Evolutionary conservation across 1,140 invertebrate genomes (phyloP), one percentile per base, ranked within the genome.

Genomic region (Bombus turneri): DNA sequence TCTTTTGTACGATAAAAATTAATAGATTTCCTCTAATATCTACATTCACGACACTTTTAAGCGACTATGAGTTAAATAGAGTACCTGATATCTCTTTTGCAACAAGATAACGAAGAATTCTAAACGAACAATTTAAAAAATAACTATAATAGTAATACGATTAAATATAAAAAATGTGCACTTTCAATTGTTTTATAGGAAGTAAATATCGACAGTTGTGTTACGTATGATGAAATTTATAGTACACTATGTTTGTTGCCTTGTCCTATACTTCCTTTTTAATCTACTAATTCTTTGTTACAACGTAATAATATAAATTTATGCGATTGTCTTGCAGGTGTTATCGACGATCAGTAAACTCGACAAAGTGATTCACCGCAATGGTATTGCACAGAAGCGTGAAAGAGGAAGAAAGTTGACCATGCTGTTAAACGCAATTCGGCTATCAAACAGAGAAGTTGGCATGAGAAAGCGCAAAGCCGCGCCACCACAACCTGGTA

Each of bases 381-480:
- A 75, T 75, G 34, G 8, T 18, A 25, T 75, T 3, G n/a, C n/a
- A 25, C 18, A 25, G 53, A 22, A 25, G 25, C 34, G 18, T 3
- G 75, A 53, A 68, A 37, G 6, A 22, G 15, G 64, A 68, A 41
- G 73, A 47, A 53, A 53, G 25, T 53, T 39, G 43, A 41, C 31
- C 25, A 5, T 8, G 37, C 18, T 39, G 39, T 80, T 85, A 62
- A 85, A 64, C 72, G 53, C 53, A 37, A 81, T 85, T 78, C 69
- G 41, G 34, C 59, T 76, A 79, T 37, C 53, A 22, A 47, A 4
- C 47, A 8, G 83, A 62, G 37, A 25, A n/a, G 28, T 43, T 57
- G 13, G 78, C n/a, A 4, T 2, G 57, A 34, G 59, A 62, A 31
- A 59, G 43, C 25, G 57, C 47, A 31, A 39, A 41, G 59, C 28